Evolutionary conservation across 2,113 vertebrate species (phyloP).

Genomic region (Stomatorhinus ivindoensis): DNA sequence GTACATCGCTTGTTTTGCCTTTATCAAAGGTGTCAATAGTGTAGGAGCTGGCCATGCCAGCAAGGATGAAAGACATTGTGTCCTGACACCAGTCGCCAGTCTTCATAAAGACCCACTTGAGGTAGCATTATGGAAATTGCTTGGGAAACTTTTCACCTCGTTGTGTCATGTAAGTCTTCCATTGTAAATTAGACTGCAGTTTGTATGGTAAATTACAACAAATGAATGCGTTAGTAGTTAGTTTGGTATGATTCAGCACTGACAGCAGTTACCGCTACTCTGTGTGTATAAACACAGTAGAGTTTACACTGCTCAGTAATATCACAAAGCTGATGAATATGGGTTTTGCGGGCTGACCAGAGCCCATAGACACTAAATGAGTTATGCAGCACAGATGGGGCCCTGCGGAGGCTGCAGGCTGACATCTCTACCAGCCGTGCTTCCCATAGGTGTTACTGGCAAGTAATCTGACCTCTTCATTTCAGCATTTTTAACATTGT

Average conservation of each 20-base stretch:
- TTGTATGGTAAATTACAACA: not conserved
- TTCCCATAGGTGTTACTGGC: constrained; percentile 25
- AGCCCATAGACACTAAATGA: not conserved
- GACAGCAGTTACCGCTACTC: not conserved
- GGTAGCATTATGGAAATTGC: not conserved
- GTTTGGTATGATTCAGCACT: not conserved
- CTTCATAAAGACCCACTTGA: not conserved
- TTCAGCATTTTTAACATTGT: constrained; percentile 1
- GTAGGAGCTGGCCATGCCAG: not conserved
- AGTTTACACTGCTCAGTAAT: not conserved
- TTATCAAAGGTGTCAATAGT: not conserved
- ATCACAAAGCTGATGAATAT: not conserved
- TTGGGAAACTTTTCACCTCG: not conserved
- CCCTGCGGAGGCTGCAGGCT: constrained; percentile 8
- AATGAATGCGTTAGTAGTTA: not conserved
- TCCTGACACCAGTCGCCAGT: not conserved
- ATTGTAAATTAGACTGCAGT: not conserved
- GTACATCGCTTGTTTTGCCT: not conserved
- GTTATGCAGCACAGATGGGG: not conserved
- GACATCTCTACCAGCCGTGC: not conserved
- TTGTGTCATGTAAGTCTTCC: not conserved
- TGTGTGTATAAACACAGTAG: not conserved
- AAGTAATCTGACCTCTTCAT: not conserved
- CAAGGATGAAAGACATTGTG: not conserved
- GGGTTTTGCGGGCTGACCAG: not conserved